Conservation (phyloP, 2,797 vertebrate genomes). For the Distichodus sexfasciatus region DNA sequence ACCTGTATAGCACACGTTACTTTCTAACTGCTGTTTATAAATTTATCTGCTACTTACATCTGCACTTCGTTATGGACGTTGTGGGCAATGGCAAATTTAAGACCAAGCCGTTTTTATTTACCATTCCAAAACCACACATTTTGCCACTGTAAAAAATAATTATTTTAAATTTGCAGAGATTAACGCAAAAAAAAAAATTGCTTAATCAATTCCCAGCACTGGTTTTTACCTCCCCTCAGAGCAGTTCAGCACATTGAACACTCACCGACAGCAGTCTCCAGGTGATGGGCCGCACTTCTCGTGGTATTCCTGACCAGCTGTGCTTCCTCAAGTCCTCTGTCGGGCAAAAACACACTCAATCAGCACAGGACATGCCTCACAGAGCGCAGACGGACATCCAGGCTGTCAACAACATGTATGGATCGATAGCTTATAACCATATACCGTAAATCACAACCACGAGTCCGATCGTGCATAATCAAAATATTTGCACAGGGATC, state of each 20-base stretch:
- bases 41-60: no score
- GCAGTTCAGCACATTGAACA: no score
- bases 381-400: background rate
- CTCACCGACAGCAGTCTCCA: conserved; percentile 98
- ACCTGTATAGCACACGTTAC: no score
- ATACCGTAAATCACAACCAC: background rate
- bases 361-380: background rate
- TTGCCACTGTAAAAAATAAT: no score
- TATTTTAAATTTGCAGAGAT: no score
- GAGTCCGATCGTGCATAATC: background rate
- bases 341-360: conserved; percentile 10
- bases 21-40: no score
- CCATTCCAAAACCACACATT: no score
- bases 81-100: no score
- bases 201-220: no score
- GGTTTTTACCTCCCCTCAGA: no score
- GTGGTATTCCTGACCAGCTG: conserved; percentile 96
- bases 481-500: conserved; percentile 10
- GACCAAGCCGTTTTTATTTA: no score
- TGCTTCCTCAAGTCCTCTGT: conserved; percentile 94
- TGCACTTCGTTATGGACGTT: no score
- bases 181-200: background rate
- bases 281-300: conserved; percentile 91
- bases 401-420: background rate
- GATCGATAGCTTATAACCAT: conserved; percentile 15